A percentile compares a stretch with the other conserved stretches of the same genome.
phyloP scores from a whole-genome alignment of 2,888 invertebrate genomes.

The Synergus itoensis region DNA sequence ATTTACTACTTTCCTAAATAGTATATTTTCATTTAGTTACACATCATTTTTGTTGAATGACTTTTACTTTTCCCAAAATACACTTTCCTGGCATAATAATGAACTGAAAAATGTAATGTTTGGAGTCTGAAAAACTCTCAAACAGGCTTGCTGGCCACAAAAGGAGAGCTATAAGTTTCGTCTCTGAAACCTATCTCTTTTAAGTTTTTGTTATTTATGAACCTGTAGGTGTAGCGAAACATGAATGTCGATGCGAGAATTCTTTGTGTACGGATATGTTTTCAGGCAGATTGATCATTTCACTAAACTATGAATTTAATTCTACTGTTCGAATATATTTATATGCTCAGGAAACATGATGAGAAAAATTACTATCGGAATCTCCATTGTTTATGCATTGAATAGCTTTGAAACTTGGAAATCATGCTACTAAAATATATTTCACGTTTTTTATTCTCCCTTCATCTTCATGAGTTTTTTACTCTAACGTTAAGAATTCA shows the following conservation, averaged over 20 bases:
- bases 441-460: not conserved
- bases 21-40: constrained; percentile 24
- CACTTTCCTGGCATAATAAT: constrained; percentile 5
- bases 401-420: not conserved
- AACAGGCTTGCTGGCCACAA: not conserved
- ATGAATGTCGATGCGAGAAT: constrained; percentile 28
- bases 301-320: constrained; percentile 20
- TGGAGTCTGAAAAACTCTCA: constrained; percentile 10
- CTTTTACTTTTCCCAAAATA: constrained; percentile 12
- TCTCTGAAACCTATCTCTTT: constrained; percentile 32
- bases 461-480: not conserved
- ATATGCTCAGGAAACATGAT: not conserved
- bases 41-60: constrained; percentile 25
- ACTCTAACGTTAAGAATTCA: no score
- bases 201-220: constrained; percentile 28
- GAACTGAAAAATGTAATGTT: not conserved
- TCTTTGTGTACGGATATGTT: constrained; percentile 29
- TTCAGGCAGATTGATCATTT: constrained; percentile 12
- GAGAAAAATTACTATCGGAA: not conserved
- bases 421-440: not conserved
- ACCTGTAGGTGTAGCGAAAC: constrained; percentile 28
- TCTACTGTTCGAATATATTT: not conserved
- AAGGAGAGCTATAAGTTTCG: constrained; percentile 32
- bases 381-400: not conserved
- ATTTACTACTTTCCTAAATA: constrained; percentile 24